phyloP scores from a whole-genome alignment of 2,888 invertebrate species.

The Cryptocephalus primarius region DNA sequence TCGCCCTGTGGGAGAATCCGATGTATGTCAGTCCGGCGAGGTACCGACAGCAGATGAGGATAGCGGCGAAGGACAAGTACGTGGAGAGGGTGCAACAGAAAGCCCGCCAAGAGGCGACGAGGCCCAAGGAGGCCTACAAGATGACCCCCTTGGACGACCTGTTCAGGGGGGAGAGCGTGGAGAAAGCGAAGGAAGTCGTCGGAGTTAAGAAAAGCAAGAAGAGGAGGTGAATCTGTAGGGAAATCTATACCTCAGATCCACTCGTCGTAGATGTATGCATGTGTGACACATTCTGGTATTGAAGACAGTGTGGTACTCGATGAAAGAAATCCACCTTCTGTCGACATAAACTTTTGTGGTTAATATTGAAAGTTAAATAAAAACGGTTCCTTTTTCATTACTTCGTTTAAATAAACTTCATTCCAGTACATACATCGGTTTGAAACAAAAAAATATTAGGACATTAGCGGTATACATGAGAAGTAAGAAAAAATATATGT shows the following conservation, averaged over 20 bases:
- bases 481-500: slow-evolving; percentile 15
- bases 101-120: slow-evolving; percentile 57
- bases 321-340: no score
- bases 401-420: slow-evolving; percentile 16
- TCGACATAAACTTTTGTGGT: background rate
- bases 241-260: no score
- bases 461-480: slow-evolving; percentile 13
- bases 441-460: slow-evolving; percentile 15
- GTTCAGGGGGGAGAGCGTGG: slow-evolving; percentile 51
- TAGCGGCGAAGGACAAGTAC: slow-evolving; percentile 46
- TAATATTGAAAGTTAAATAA: background rate
- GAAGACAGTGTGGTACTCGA: no score
- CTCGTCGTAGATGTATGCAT: no score
- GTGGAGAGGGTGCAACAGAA: slow-evolving; percentile 71
- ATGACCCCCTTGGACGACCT: slow-evolving; percentile 64
- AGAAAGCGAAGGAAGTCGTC: slow-evolving; percentile 37
- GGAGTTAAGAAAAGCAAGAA: background rate
- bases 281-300: no score
- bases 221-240: background rate
- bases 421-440: slow-evolving; percentile 16
- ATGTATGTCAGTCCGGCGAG: slow-evolving; percentile 83
- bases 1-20: slow-evolving; percentile 87
- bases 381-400: slow-evolving; percentile 14
- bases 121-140: slow-evolving; percentile 62
- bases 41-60: slow-evolving; percentile 52